Conservation (phyloP, 2,888 invertebrate genomes). For the Spialia ferax region DNA sequence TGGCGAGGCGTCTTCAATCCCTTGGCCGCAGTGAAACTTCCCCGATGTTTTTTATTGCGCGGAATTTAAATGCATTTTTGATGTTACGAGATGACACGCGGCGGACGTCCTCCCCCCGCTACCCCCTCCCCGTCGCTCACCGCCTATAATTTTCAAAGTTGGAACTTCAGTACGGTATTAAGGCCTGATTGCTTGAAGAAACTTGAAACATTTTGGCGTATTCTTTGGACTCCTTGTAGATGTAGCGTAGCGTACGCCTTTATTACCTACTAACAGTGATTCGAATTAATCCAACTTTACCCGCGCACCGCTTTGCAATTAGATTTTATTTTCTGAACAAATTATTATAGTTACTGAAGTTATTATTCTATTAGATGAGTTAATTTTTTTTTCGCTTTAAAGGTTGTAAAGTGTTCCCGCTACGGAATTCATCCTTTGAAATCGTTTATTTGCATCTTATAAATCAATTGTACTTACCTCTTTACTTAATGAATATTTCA, state of each 20-base stretch:
- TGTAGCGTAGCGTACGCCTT: conserved; percentile 79
- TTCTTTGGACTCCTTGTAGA: conserved; percentile 84
- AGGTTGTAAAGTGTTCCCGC: no score
- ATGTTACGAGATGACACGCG: conserved; percentile 87
- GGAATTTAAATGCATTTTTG: conserved; percentile 88
- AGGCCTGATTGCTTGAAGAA: conserved; percentile 86
- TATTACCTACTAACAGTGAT: conserved; percentile 79
- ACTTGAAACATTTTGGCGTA: conserved; percentile 86
- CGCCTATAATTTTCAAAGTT: conserved; percentile 86
- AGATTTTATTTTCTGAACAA: conserved; percentile 31
- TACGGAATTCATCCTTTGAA: no score
- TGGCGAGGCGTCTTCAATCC: conserved; percentile 69
- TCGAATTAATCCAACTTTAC: conserved; percentile 76
- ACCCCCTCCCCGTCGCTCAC: conserved; percentile 64
- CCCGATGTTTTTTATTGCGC: conserved; percentile 86
- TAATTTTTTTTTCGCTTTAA: background rate
- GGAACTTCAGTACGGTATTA: conserved; percentile 86
- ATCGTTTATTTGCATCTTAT: no score
- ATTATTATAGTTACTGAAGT: conserved; percentile 10
- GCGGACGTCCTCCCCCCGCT: conserved; percentile 78
- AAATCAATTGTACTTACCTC: no score
- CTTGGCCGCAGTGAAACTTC: conserved; percentile 81
- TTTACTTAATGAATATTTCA: no score
- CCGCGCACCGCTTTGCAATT: conserved; percentile 39
- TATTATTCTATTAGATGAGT: background rate